These are phyloP conservation scores for Sinotaia quadrata DNA, from an alignment of 2,888 invertebrate species.

Conservation along the genomic window DNA sequence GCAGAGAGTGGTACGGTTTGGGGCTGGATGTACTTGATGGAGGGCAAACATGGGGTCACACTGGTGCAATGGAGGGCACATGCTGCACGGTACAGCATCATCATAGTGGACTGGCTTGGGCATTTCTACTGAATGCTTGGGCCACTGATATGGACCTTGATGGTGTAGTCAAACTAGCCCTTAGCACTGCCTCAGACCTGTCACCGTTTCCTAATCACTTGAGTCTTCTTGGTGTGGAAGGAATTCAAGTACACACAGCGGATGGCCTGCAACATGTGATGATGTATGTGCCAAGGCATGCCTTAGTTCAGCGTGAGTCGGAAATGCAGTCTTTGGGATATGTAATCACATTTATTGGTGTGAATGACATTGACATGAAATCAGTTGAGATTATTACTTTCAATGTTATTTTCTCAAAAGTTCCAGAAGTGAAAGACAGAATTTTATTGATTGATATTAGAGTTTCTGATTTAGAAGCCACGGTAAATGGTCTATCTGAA, in stretches of 20 bases:
- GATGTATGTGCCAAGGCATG: conserved; percentile 37
- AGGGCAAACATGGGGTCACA: conserved; percentile 63
- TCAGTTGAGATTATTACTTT: not conserved
- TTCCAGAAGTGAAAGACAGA: not conserved
- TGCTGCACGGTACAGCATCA: conserved; percentile 57
- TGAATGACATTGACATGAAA: conserved; percentile 31
- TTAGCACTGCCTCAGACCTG: conserved; percentile 42
- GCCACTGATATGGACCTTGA: conserved; percentile 62
- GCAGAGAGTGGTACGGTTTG: conserved; percentile 63
- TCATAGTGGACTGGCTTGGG: conserved; percentile 62
- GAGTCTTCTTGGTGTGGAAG: conserved; percentile 5
- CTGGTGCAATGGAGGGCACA: conserved; percentile 67
- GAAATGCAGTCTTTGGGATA: conserved; percentile 38
- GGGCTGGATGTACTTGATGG: conserved; percentile 63
- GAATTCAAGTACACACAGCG: conserved; percentile 33
- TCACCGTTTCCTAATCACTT: conserved; percentile 34
- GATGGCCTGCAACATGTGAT: conserved; percentile 45
- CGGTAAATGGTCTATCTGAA: not conserved
- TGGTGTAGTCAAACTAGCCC: conserved; percentile 59
- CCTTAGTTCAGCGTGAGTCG: conserved; percentile 28
- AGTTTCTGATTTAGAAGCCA: not conserved
- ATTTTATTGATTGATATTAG: not conserved
- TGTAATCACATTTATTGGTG: conserved; percentile 39
- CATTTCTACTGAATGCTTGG: conserved; percentile 63
- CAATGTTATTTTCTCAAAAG: conserved; percentile 10